Evolutionary conservation across 2,888 invertebrate genomes (phyloP).

Genomic region (Prosopocoilus inquinatus): DNA sequence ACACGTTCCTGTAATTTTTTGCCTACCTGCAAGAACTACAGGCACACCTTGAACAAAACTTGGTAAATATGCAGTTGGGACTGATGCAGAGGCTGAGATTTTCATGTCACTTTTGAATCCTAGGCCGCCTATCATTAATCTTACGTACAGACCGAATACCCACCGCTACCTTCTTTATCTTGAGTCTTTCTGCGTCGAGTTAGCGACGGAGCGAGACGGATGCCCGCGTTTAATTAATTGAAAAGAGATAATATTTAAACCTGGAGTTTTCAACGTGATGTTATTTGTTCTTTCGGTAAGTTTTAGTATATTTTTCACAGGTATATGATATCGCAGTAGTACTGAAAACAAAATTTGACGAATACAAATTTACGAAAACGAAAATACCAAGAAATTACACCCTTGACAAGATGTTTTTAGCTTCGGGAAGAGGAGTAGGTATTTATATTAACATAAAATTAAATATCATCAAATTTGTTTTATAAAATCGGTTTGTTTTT

Average conservation of each 20-base stretch:
- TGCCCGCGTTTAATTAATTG: background rate
- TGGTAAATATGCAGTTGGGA: constrained; percentile 45
- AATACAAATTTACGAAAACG: too few species aligned
- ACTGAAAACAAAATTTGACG: too few species aligned
- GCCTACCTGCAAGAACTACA: constrained; percentile 34
- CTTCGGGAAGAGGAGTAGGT: too few species aligned
- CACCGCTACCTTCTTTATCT: constrained; percentile 31
- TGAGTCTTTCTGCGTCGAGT: background rate
- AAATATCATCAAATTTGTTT: too few species aligned
- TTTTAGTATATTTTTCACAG: too few species aligned
- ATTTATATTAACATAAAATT: too few species aligned
- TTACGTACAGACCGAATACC: constrained; percentile 37
- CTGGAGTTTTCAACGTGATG: background rate
- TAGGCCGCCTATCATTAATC: constrained; percentile 52
- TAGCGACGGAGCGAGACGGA: background rate
- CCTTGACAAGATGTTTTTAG: too few species aligned
- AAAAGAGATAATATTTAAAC: background rate
- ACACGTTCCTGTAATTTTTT: too few species aligned
- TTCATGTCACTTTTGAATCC: constrained; percentile 54
- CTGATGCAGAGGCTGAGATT: constrained; percentile 50
- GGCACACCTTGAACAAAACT: constrained; percentile 46
- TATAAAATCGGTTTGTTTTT: too few species aligned
- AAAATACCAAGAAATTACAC: too few species aligned
- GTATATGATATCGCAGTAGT: too few species aligned
- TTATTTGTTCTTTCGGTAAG: background rate